These are phyloP conservation scores for Sylvilagus floridanus DNA, from an alignment of 2,797 vertebrate species.

Conservation along the genomic window DNA sequence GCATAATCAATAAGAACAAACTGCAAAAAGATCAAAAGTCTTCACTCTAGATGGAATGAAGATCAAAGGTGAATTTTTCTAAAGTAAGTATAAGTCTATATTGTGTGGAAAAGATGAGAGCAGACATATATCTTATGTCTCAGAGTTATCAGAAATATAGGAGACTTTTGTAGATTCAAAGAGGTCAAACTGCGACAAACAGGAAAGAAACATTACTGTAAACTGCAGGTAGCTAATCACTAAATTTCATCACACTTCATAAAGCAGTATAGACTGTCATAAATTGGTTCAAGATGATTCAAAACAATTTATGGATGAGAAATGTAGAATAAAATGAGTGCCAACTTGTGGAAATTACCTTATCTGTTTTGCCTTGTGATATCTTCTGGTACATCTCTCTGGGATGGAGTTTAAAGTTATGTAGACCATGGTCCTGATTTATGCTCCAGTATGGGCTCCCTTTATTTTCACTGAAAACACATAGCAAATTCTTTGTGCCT, in stretches of 20 bases:
- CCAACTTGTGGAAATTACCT: neutral
- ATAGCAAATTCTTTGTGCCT: neutral
- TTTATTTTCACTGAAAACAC: neutral
- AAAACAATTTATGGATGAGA: neutral
- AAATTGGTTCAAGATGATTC: neutral
- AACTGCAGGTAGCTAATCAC: neutral
- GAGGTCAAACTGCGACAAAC: neutral
- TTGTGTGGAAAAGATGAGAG: constrained; percentile 3
- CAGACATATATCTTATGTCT: neutral
- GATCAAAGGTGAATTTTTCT: constrained; percentile 25
- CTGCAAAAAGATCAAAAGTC: neutral
- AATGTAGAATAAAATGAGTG: neutral
- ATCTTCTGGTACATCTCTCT: neutral
- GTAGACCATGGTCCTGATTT: neutral
- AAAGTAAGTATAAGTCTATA: neutral
- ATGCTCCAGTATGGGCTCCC: neutral
- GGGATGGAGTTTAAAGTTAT: neutral
- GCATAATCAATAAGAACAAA: neutral
- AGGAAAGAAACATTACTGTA: neutral
- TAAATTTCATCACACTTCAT: neutral
- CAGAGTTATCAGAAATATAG: neutral
- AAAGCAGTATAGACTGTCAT: neutral
- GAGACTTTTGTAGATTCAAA: neutral
- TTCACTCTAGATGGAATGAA: neutral
- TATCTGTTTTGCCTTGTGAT: neutral